Evolutionary conservation across 2,113 vertebrate species (phyloP).

Genomic region (Acanthochromis polyacanthus): DNA sequence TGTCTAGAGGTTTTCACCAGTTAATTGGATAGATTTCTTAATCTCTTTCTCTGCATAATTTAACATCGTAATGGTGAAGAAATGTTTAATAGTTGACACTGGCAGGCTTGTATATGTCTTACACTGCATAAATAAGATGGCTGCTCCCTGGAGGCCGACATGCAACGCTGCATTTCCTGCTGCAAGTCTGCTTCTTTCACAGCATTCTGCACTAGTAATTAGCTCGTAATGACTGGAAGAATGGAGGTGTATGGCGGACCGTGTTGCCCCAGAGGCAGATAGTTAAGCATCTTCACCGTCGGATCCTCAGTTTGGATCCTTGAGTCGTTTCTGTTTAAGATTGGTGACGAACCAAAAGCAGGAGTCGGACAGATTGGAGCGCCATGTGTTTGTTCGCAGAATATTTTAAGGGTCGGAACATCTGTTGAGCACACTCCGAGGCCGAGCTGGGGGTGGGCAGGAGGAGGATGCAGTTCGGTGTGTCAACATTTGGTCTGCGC

Average conservation of each 20-base stretch:
- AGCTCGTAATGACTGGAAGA: constrained; percentile 62
- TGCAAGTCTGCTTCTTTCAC: constrained; percentile 53
- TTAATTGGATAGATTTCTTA: constrained; percentile 63
- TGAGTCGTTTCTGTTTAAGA: constrained; percentile 45
- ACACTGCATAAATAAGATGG: constrained; percentile 39
- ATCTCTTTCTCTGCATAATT: constrained; percentile 64
- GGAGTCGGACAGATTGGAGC: constrained; percentile 16
- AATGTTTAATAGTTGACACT: constrained; percentile 47
- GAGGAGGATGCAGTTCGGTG: constrained; percentile 12
- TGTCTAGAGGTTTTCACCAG: constrained; percentile 48
- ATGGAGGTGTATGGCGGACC: constrained; percentile 45
- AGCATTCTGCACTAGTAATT: constrained; percentile 63
- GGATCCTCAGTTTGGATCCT: constrained; percentile 29
- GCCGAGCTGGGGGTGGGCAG: neutral
- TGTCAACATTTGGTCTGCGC: constrained; percentile 52
- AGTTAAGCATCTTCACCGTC: constrained; percentile 31
- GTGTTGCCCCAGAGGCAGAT: constrained; percentile 31
- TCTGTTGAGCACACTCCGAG: constrained; percentile 46
- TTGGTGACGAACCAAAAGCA: constrained; percentile 14
- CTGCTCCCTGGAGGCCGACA: constrained; percentile 48
- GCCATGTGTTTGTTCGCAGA: neutral
- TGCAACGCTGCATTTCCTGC: constrained; percentile 65
- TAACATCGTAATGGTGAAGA: constrained; percentile 57
- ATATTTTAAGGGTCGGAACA: constrained; percentile 45
- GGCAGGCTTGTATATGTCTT: constrained; percentile 50